A percentile compares a stretch with the other conserved stretches of the same genome.
Evolutionary conservation across 2,888 invertebrate genomes (phyloP).

Genomic region (Bellardia bayeri): DNA sequence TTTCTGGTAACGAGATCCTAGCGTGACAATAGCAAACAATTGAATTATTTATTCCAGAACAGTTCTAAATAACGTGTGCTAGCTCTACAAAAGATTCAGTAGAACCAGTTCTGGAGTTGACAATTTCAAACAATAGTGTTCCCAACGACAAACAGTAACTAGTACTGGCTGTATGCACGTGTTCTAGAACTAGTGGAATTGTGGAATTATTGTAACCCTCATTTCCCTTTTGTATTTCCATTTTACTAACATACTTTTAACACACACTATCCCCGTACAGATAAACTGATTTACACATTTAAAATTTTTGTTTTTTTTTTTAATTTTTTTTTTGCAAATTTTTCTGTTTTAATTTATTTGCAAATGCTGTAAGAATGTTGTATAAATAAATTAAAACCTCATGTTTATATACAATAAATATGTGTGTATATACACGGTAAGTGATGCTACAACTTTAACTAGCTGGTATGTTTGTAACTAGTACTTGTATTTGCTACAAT

Average conservation of each 20-base stretch:
- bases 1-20: too few species aligned
- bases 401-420: conserved; percentile 46
- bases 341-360: conserved; percentile 66
- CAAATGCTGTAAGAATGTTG: conserved; percentile 63
- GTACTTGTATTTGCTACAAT: conserved; percentile 53
- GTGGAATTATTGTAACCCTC: too few species aligned
- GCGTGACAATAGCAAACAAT: too few species aligned
- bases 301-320: conserved; percentile 15
- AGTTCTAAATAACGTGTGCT: too few species aligned
- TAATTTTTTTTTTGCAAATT: conserved; percentile 24
- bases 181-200: too few species aligned
- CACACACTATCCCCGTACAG: not conserved
- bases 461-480: not conserved
- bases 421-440: conserved; percentile 27
- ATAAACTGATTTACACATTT: conserved; percentile 9
- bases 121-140: too few species aligned
- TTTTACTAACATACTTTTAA: not conserved
- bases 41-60: too few species aligned
- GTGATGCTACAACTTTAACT: conserved; percentile 47
- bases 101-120: too few species aligned
- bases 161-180: too few species aligned
- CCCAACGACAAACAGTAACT: too few species aligned
- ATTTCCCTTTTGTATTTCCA: too few species aligned
- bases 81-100: too few species aligned
- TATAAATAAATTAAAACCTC: conserved; percentile 60